Evolutionary conservation across 2,888 invertebrate genomes (phyloP), one percentile per base, ranked within the genome.

Genomic region (Cryptus viduatorius): DNA sequence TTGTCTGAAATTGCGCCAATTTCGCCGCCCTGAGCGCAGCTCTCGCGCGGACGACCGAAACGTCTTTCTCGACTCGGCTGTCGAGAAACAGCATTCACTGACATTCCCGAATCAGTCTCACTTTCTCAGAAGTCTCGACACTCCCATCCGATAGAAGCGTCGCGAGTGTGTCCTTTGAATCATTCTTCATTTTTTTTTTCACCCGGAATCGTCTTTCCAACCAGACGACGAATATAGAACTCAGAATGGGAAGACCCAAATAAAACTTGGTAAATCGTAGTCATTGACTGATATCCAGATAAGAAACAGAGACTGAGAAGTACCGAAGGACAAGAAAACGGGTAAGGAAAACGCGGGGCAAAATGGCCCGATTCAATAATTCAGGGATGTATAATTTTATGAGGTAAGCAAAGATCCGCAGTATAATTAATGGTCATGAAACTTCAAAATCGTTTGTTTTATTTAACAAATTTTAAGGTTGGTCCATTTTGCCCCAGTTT

Each of bases 1-100:
- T 85, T 79, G 83, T 86, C 86, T 84, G 86, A 86, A 87, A 86
- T 86, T 81, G 86, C 86, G 78, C 84, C 81, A 86, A 86, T 86
- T 86, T 87, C 68, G 78, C 77, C 72, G 75, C 71, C 67, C 79
- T 61, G 59, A 48, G 44, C 75, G 56, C 56, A 50, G 69, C 44
- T 24, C 76, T 75, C 46, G 37, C 53, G 71, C 68, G 64, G 19
- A 65, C 31, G 44, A 29, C 8, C 16, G 19, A 42, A 67, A 77
- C 48, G 31, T 46, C 50, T n/a, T 3, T 31, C 29, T 31, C 56
- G 78, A 65, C 53, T 37, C 16, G 31, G 56, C 46, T 64, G 65
- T 59, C 83, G 59, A 67, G 50, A 64, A 69, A 76, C 77, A 76
- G 37, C 64, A 10, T 8, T 65, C 75, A 2, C 75, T 10, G n/a